Conservation (phyloP, 1,140 invertebrate genomes). For the Carcinoscorpius rotundicauda region DNA sequence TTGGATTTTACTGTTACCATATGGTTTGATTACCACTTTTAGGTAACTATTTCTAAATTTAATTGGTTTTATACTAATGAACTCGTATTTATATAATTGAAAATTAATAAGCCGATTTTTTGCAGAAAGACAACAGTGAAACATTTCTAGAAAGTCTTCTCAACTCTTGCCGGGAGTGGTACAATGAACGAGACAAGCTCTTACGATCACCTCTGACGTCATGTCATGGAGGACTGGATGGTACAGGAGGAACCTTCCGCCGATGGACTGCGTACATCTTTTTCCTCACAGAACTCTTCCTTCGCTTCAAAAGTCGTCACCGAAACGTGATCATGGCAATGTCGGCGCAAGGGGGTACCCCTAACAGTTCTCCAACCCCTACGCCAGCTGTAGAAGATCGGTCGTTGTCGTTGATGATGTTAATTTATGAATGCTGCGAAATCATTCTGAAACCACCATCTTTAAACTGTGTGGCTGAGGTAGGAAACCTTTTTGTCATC, state of each 20-base stretch:
- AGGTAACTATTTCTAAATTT: too few species aligned
- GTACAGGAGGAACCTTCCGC: conserved; percentile 32
- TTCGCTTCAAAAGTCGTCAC: conserved; percentile 17
- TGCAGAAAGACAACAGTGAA: conserved; percentile 62
- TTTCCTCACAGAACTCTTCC: conserved; percentile 70
- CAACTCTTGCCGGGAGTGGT: conserved; percentile 80
- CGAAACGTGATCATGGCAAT: conserved; percentile 6
- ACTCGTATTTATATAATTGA: too few species aligned
- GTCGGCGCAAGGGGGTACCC: conserved; percentile 6
- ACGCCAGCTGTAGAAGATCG: conserved; percentile 38
- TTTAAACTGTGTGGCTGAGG: conserved; percentile 60
- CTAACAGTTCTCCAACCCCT: conserved; percentile 34
- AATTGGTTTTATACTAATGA: too few species aligned
- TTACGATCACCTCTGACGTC: conserved; percentile 19
- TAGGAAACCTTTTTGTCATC: conserved; percentile 29
- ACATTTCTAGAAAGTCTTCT: conserved; percentile 76
- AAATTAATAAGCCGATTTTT: too few species aligned
- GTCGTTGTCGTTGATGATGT: conserved; percentile 39
- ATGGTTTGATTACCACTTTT: too few species aligned
- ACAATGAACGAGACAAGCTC: conserved; percentile 56
- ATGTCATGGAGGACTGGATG: conserved; percentile 6
- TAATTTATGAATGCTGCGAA: conserved; percentile 70
- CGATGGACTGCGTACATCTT: conserved; percentile 71
- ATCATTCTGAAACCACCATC: conserved; percentile 60
- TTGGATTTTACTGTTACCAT: too few species aligned